phyloP scores from a whole-genome alignment of 2,797 vertebrate genomes.

The Peromyscus aztecus region DNA sequence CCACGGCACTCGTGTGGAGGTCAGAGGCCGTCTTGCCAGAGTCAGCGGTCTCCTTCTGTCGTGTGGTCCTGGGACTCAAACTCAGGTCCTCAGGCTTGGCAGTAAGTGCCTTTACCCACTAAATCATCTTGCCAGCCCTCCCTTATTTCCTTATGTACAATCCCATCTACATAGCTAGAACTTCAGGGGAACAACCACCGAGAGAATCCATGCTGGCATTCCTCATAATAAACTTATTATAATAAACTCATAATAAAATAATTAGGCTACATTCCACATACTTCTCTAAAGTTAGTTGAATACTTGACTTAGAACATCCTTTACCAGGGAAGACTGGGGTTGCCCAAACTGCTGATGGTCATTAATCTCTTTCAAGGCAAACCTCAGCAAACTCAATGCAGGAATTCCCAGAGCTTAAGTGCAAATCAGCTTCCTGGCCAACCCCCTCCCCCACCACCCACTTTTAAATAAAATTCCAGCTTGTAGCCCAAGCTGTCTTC shows the following conservation, averaged over 20 bases:
- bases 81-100: background rate
- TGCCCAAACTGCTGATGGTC: background rate
- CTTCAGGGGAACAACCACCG: conserved; percentile 30
- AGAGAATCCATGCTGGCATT: conserved; percentile 21
- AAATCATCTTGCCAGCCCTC: background rate
- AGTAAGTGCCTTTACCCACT: too few relatives aligned
- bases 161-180: background rate
- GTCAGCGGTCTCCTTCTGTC: background rate
- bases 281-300: conserved; percentile 23
- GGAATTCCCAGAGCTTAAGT: background rate
- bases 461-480: background rate
- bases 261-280: conserved; percentile 1
- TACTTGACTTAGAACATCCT: conserved; percentile 19
- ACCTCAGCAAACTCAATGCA: background rate
- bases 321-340: background rate
- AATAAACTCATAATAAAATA: conserved; percentile 42
- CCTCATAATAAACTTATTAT: background rate
- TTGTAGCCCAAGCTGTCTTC: background rate
- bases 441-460: background rate
- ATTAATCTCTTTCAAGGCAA: background rate
- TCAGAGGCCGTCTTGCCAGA: background rate
- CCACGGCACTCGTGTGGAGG: background rate
- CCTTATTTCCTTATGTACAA: background rate
- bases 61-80: background rate
- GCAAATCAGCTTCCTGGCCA: background rate